Conservation (phyloP, 2,888 invertebrate genomes). For the Hydriomena furcata region DNA sequence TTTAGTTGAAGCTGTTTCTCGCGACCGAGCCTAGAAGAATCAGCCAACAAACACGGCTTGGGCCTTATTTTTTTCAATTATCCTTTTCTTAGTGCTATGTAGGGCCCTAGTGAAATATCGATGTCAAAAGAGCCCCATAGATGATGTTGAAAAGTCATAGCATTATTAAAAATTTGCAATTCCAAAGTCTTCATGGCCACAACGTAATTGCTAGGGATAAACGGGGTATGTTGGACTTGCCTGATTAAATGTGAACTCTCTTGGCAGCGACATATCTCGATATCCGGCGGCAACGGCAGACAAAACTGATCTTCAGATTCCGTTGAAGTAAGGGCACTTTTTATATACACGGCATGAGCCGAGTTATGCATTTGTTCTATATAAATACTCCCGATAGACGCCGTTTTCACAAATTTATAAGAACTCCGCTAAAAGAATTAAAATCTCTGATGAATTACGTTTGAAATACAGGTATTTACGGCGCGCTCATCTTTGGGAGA, state of each 20-base stretch:
- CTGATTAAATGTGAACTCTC: conserved; percentile 85
- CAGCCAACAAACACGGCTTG: too few species aligned
- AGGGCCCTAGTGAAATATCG: too few species aligned
- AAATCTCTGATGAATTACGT: neutral
- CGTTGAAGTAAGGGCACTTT: conserved; percentile 62
- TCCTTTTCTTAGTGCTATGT: too few species aligned
- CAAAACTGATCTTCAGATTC: conserved; percentile 73
- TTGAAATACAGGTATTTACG: conserved; percentile 16
- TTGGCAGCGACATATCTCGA: conserved; percentile 83
- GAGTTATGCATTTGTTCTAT: conserved; percentile 69
- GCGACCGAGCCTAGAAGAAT: too few species aligned
- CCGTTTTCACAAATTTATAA: conserved; percentile 63
- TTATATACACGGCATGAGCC: conserved; percentile 60
- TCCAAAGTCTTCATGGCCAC: too few species aligned
- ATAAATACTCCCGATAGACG: conserved; percentile 47
- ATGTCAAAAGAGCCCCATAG: too few species aligned
- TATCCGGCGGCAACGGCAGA: conserved; percentile 68
- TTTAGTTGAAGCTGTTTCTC: too few species aligned
- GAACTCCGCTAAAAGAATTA: conserved; percentile 38
- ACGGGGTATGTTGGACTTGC: too few species aligned
- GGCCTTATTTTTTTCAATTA: too few species aligned
- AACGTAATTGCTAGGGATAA: too few species aligned
- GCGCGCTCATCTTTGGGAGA: conserved; percentile 16
- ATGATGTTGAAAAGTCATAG: too few species aligned
- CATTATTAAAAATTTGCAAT: too few species aligned